Percentiles rank a stretch among this genome's conserved stretches.
Evolutionary conservation across 2,888 invertebrate genomes (phyloP).

Genomic region (Epistrophe grossulariae): DNA sequence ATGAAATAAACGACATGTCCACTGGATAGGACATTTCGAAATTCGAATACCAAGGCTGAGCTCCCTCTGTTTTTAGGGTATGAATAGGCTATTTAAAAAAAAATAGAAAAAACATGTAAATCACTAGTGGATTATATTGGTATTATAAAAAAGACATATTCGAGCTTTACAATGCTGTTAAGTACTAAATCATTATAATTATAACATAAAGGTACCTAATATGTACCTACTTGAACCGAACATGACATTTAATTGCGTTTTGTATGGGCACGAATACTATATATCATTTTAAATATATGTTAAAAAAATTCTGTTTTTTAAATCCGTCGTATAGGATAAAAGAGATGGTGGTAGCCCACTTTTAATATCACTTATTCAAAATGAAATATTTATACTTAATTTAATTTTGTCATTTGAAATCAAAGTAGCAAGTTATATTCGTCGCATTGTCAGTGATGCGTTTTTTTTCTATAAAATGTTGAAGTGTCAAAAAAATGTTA

Average conservation of each 20-base stretch:
- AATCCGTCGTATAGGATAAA: too few relatives aligned
- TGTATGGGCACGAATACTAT: background rate
- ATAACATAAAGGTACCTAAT: background rate
- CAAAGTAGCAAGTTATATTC: too few relatives aligned
- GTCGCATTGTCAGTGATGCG: too few relatives aligned
- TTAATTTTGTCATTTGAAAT: too few relatives aligned
- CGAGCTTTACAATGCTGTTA: constrained; percentile 26
- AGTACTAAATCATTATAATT: constrained; percentile 44
- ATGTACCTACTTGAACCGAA: background rate
- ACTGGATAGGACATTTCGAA: background rate
- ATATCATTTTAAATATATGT: background rate
- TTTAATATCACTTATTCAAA: too few relatives aligned
- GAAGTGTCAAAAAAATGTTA: too few relatives aligned
- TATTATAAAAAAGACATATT: constrained; percentile 52
- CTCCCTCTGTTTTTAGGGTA: background rate
- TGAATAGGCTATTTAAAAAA: too few relatives aligned
- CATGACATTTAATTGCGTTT: background rate
- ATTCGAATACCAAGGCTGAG: background rate
- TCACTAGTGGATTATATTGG: constrained; percentile 33
- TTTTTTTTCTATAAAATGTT: too few relatives aligned
- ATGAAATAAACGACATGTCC: background rate
- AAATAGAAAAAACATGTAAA: constrained; percentile 33
- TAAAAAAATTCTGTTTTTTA: background rate
- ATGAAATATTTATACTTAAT: too few relatives aligned
- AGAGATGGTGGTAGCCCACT: too few relatives aligned